Evolutionary conservation across 2,113 vertebrate species (phyloP).

Genomic region (Aldabrachelys gigantea): DNA sequence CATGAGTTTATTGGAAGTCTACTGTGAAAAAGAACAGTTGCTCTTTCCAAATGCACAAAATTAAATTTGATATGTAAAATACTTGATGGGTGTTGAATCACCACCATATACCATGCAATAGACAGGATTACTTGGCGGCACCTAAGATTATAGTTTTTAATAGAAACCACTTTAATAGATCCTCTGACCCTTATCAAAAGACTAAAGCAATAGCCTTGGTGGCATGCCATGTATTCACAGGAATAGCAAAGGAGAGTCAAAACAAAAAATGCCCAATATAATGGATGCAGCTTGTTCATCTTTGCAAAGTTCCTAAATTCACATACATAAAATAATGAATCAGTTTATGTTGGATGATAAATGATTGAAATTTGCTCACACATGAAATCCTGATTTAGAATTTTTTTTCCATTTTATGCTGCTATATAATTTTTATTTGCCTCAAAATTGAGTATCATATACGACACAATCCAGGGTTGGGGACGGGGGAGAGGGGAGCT

Average conservation of each 20-base stretch:
- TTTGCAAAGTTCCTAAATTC: neutral
- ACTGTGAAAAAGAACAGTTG: neutral
- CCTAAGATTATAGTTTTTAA: neutral
- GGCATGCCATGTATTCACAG: neutral
- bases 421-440: neutral
- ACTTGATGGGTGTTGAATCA: neutral
- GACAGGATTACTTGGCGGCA: neutral
- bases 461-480: neutral
- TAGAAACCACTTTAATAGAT: neutral
- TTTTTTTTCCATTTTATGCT: neutral
- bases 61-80: neutral
- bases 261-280: neutral
- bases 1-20: neutral
- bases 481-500: neutral
- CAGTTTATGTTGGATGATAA: neutral
- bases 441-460: neutral
- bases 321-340: slow-evolving; percentile 1
- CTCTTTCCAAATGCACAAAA: slow-evolving; percentile 1
- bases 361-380: neutral
- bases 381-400: neutral
- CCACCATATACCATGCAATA: neutral
- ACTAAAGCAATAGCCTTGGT: neutral
- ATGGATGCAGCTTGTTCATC: neutral
- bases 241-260: neutral
- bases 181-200: neutral